These are phyloP conservation scores for Brachionus sp. DNA, from an alignment of 1,140 invertebrate genomes.

Conservation along the genomic window DNA sequence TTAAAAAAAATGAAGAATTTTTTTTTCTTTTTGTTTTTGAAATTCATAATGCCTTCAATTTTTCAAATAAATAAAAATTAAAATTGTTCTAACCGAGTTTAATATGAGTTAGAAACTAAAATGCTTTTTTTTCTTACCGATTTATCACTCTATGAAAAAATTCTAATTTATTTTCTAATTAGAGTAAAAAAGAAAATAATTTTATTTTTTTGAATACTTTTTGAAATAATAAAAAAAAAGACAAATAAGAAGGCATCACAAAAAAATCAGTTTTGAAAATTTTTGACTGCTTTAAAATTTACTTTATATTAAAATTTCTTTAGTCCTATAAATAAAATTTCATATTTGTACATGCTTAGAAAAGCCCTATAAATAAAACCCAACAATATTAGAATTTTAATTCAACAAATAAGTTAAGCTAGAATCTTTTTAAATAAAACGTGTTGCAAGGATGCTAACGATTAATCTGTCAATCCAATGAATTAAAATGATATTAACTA, in stretches of 20 bases:
- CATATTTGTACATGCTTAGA: not conserved
- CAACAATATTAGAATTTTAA: not conserved
- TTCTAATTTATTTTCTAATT: too few species aligned
- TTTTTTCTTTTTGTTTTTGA: too few species aligned
- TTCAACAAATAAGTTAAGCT: not conserved
- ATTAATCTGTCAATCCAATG: slow-evolving; percentile 46
- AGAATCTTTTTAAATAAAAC: not conserved
- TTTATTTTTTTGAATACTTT: not conserved
- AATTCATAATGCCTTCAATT: too few species aligned
- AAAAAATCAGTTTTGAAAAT: not conserved
- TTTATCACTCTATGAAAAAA: too few species aligned
- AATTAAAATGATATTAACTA: slow-evolving; percentile 37
- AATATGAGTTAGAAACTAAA: too few species aligned
- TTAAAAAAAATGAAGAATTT: too few species aligned
- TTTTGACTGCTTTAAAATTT: not conserved
- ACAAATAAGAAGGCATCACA: not conserved
- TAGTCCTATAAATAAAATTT: not conserved
- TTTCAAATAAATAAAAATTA: too few species aligned
- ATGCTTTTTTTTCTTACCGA: too few species aligned
- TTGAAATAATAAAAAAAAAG: not conserved
- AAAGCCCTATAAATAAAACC: not conserved
- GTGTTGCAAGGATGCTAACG: slow-evolving; percentile 37
- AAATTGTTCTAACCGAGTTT: too few species aligned
- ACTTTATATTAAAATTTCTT: not conserved
- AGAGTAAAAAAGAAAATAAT: too few species aligned